phyloP scores from a whole-genome alignment of 1,140 invertebrate species.

The Papilio dardanus region DNA sequence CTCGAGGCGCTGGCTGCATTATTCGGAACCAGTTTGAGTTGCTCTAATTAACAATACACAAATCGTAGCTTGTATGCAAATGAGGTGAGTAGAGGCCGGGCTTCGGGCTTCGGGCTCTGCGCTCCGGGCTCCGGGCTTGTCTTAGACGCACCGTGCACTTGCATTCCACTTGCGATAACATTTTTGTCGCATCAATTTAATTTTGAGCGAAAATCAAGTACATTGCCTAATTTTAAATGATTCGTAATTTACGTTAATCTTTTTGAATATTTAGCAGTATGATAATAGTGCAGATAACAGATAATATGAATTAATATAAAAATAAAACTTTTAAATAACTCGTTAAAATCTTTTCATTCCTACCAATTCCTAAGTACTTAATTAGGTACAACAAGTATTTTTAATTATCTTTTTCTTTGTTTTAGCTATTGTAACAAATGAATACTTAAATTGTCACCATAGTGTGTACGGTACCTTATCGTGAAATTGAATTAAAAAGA shows the following conservation, averaged over 20 bases:
- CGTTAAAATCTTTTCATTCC: neutral
- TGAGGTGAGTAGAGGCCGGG: slow-evolving; percentile 59
- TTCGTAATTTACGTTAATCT: no score
- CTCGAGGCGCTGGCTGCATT: slow-evolving; percentile 64
- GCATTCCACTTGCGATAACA: slow-evolving; percentile 56
- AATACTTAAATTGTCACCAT: slow-evolving; percentile 28
- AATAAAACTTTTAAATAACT: neutral
- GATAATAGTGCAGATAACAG: no score
- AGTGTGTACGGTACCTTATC: slow-evolving; percentile 64
- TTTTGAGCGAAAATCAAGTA: no score
- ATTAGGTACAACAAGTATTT: neutral
- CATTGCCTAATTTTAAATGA: no score
- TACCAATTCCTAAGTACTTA: no score
- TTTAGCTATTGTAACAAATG: neutral
- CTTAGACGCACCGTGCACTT: slow-evolving; percentile 49
- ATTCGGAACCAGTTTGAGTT: slow-evolving; percentile 75
- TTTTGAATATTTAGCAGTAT: no score
- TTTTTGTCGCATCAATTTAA: slow-evolving; percentile 50
- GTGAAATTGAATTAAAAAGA: slow-evolving; percentile 81
- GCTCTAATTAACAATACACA: slow-evolving; percentile 82
- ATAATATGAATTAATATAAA: neutral
- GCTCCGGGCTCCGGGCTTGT: no score
- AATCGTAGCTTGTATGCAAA: slow-evolving; percentile 82
- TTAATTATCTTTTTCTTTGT: neutral
- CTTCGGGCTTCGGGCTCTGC: no score